Base-by-base conservation (phyloP, 2,888 invertebrate genomes). In the Orthonevra nobilis region DNA sequence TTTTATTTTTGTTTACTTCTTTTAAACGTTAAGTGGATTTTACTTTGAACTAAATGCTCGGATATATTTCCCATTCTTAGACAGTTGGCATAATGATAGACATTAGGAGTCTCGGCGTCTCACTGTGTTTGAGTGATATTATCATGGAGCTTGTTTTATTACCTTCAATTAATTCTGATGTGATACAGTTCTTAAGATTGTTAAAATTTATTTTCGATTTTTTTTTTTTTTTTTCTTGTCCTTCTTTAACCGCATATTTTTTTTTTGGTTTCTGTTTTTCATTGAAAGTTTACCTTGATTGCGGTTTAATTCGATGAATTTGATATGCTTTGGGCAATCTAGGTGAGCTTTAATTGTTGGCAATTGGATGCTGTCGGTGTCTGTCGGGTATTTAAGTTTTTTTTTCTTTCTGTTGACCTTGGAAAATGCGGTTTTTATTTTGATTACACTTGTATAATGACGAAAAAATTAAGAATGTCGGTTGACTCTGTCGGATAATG, bases 81-180 rank as follows among this genome's bases (percentile, higher is more conserved):
- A 40, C 54, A 68, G 26, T 28, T 73, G 66, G 34, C 73, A 52
- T 61, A 74, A 68, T 61, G 74, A 61, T 32, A 38, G 46, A 28
- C 60, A 74, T 68, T 50, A 48, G 42, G 30, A 20, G 54, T 28
- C 54, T 60, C 20, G 26, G 52, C 36, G 32, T 32, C 46, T 61
- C 14, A 46, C 38, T 52, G 36, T 36, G 9, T 36, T 4, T 34
- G 34, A 44, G 48, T 48, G 63, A 50, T 64, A 46, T 34, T 73
- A 19, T 28, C 1, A 20, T 44, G 58, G 36, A 46, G 12, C 44
- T 34, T 32, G 66, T 68, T 73, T 74, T 68, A 74, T 68, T 60
- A 46, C 54, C 60, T 61, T 32, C 74, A 54, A 74, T 74, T 68
- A 61, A 54, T 74, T 68, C 32, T 32, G 38, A 32, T 74, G 44